A percentile compares a stretch with the other conserved stretches of the same genome.
phyloP scores from a whole-genome alignment of 2,888 invertebrate species.

The Drosophila barbarae region DNA sequence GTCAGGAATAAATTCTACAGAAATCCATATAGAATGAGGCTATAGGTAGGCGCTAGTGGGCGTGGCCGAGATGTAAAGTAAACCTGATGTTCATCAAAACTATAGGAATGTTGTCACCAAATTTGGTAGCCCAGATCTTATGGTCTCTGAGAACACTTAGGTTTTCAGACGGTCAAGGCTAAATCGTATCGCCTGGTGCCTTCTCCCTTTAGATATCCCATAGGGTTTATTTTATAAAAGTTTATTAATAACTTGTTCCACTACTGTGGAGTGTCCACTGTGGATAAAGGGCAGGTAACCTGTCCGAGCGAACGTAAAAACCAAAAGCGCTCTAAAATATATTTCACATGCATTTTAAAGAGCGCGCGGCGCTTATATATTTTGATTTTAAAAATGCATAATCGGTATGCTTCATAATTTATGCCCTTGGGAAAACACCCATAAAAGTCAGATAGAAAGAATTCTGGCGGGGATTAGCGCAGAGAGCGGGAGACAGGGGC shows the following conservation, averaged over 20 bases:
- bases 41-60: background rate
- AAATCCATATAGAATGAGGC: background rate
- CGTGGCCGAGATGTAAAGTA: background rate
- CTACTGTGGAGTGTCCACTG: conserved; percentile 1
- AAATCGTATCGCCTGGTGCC: background rate
- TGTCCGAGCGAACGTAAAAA: conserved; percentile 68
- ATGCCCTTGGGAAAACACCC: conserved; percentile 39
- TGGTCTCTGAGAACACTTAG: too few species aligned
- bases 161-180: background rate
- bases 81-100: background rate
- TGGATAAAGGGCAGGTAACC: conserved; percentile 57
- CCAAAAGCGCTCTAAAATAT: conserved; percentile 56
- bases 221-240: background rate
- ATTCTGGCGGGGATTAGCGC: conserved; percentile 5
- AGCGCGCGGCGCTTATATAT: conserved; percentile 49
- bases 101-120: background rate
- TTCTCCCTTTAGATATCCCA: background rate
- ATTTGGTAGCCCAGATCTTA: background rate
- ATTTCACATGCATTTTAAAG: conserved; percentile 64
- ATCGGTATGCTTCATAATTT: conserved; percentile 62
- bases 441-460: conserved; percentile 1
- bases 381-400: conserved; percentile 66
- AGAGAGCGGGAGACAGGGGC: background rate
- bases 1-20: background rate
- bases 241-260: background rate